A percentile compares a stretch with the other conserved stretches of the same genome.
Conservation (phyloP, 2,888 invertebrate species). For the Acleris holmiana region DNA sequence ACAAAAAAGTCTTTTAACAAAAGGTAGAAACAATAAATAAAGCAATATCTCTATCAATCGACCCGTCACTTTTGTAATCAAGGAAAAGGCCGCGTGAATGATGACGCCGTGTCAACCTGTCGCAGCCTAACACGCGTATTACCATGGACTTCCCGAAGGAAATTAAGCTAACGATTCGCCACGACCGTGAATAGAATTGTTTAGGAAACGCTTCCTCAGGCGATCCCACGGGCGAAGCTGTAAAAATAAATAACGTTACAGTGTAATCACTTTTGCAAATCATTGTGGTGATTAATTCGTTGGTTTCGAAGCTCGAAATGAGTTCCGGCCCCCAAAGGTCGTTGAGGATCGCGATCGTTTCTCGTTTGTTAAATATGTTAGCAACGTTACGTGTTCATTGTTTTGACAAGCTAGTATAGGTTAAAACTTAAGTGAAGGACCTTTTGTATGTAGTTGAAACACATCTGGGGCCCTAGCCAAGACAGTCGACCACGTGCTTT, state of each 20-base stretch:
- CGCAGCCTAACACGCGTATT: slow-evolving; percentile 39
- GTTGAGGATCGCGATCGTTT: too few species aligned
- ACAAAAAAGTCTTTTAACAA: too few species aligned
- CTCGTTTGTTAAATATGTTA: too few species aligned
- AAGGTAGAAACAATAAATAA: too few species aligned
- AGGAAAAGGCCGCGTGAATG: slow-evolving; percentile 10
- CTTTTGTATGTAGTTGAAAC: too few species aligned
- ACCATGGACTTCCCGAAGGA: slow-evolving; percentile 51
- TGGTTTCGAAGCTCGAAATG: neutral
- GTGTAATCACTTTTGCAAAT: slow-evolving; percentile 32
- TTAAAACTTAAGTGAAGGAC: too few species aligned
- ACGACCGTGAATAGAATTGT: slow-evolving; percentile 47
- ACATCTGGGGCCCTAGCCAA: too few species aligned
- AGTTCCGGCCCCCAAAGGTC: neutral
- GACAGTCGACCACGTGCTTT: too few species aligned
- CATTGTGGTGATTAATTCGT: slow-evolving; percentile 24
- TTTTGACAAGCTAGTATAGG: too few species aligned
- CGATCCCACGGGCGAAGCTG: slow-evolving; percentile 41
- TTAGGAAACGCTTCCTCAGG: slow-evolving; percentile 48
- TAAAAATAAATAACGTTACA: slow-evolving; percentile 35
- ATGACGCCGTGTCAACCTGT: slow-evolving; percentile 26
- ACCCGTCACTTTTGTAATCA: slow-evolving; percentile 7
- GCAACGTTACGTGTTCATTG: too few species aligned
- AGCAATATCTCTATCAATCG: neutral
- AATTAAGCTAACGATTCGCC: slow-evolving; percentile 48